Percentiles rank a stretch among this genome's conserved stretches.
These are phyloP conservation scores for Drosophila carrolli DNA, from an alignment of 1,140 invertebrate genomes.

Conservation along the genomic window DNA sequence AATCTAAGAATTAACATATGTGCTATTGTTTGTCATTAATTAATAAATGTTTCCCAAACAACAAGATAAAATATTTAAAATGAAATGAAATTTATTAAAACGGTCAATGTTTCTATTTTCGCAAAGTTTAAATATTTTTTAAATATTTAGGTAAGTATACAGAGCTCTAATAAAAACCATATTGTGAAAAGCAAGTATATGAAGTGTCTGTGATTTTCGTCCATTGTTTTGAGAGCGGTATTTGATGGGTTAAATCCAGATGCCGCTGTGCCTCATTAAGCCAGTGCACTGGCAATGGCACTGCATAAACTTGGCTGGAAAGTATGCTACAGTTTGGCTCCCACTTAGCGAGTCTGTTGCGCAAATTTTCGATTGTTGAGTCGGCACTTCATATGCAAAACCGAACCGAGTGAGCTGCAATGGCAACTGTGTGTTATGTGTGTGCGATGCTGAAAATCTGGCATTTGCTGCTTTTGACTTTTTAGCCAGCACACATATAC, in stretches of 20 bases:
- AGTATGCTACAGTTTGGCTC: constrained; percentile 71
- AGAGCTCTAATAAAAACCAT: no score
- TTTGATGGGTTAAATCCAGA: constrained; percentile 29
- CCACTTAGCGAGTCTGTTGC: constrained; percentile 79
- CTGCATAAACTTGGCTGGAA: constrained; percentile 64
- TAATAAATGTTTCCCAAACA: no score
- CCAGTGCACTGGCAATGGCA: constrained; percentile 33
- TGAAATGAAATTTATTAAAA: no score
- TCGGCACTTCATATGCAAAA: constrained; percentile 80
- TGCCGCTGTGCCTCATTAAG: constrained; percentile 52
- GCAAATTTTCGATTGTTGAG: constrained; percentile 81
- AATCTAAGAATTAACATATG: no score
- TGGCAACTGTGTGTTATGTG: constrained; percentile 39
- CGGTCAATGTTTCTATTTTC: no score
- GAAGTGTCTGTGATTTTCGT: background rate
- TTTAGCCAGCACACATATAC: constrained; percentile 48
- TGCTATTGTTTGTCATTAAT: no score
- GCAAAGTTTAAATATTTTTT: background rate
- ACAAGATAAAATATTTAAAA: no score
- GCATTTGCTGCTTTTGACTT: constrained; percentile 77
- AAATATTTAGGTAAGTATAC: background rate
- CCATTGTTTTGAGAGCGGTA: background rate
- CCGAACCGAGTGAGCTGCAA: constrained; percentile 50
- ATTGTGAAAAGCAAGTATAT: background rate
- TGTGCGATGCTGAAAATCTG: constrained; percentile 67